These are phyloP conservation scores for Acropora tenuis DNA, from an alignment of 64 coral and sea anemone genomes.

Conservation along the genomic window DNA sequence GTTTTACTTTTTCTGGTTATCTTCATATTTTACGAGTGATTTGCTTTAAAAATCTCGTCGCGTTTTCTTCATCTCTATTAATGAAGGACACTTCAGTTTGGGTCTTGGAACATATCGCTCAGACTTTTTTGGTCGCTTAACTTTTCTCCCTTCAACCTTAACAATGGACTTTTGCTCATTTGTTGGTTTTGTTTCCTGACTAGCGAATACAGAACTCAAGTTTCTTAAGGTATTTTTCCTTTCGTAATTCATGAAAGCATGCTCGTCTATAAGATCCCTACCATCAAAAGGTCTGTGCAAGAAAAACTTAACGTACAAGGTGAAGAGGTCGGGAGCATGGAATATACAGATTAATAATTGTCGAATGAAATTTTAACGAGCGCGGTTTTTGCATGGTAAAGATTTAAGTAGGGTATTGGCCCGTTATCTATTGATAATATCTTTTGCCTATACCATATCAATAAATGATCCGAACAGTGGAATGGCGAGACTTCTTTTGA, in stretches of 20 bases:
- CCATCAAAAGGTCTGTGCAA: neutral
- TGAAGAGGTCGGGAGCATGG: neutral
- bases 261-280: no score
- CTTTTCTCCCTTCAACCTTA: no score
- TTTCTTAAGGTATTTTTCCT: no score
- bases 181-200: neutral
- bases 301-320: neutral
- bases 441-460: neutral
- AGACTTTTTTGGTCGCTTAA: no score
- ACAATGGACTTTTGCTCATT: no score
- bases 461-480: conserved; percentile 8
- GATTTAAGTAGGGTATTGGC: neutral
- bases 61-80: no score
- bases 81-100: no score
- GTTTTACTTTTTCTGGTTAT: neutral
- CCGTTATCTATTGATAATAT: conserved; percentile 3
- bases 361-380: conserved; percentile 40
- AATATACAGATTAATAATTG: conserved; percentile 24
- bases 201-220: no score
- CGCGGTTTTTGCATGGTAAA: conserved; percentile 30
- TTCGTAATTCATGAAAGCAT: no score
- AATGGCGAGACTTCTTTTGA: neutral
- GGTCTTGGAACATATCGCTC: no score
- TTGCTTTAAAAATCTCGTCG: neutral
- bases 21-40: neutral